Conservation (phyloP, 2,797 vertebrate species). For the Muraenolepis orangiensis region DNA sequence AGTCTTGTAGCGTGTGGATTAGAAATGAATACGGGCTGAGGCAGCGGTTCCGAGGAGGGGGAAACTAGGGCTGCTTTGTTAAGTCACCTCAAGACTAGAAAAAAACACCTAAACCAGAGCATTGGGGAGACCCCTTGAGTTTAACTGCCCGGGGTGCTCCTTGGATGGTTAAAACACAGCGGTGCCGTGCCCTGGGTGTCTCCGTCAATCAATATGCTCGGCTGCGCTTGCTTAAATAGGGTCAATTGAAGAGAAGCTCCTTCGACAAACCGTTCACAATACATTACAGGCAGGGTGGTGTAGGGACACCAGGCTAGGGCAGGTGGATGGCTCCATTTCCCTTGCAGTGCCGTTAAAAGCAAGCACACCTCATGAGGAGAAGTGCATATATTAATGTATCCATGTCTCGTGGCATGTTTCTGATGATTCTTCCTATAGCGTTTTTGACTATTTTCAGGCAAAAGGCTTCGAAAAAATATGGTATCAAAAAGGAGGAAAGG, state of each 20-base stretch:
- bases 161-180: background rate
- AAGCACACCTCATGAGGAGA: background rate
- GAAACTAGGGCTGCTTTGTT: background rate
- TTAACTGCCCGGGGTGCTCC: background rate
- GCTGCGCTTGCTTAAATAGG: background rate
- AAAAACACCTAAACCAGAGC: background rate
- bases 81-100: background rate
- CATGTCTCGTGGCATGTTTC: background rate
- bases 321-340: background rate
- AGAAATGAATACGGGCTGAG: background rate
- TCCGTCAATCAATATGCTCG: conserved; percentile 2
- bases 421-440: background rate
- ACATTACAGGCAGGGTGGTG: background rate
- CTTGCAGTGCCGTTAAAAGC: background rate
- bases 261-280: background rate
- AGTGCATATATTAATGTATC: background rate
- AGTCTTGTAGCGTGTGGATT: background rate
- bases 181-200: background rate
- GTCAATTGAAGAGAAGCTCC: background rate
- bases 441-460: background rate
- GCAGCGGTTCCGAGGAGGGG: background rate
- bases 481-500: no score
- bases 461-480: no score
- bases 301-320: background rate
- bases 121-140: background rate